Base-by-base conservation (phyloP, 53 echinoderm and acorn worm species). In the Echinarachnius parma region DNA sequence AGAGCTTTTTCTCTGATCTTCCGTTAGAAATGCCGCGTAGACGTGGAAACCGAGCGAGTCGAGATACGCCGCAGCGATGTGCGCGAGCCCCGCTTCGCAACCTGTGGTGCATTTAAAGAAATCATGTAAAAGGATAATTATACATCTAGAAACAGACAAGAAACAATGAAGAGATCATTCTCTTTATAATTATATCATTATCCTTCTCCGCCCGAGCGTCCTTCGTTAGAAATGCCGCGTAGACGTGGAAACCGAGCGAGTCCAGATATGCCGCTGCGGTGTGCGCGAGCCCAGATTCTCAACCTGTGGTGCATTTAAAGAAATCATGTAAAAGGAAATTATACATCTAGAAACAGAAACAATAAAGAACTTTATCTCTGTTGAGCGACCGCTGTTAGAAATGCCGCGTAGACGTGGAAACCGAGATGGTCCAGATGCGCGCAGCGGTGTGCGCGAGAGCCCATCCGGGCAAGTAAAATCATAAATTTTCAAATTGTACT, bases 81-180 rank as follows among this genome's bases (percentile, higher is more conserved):
- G 82, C 3, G 91, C 96, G 15, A 96, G 54, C 1, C 96, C 96
- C n/a, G 81, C 66, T 39, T 96, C 91, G 77, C 96, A 96, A 36
- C 96, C 96, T 96, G 57, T 13, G 20, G n/a, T n/a, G n/a, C n/a
- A n/a, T n/a, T n/a, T n/a, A n/a, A n/a, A n/a, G n/a, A n/a, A n/a
- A n/a, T n/a, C n/a, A n/a, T n/a, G n/a, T n/a, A n/a, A n/a, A n/a
- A n/a, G n/a, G n/a, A n/a, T n/a, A n/a, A n/a, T n/a, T n/a, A n/a
- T n/a, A n/a, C n/a, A n/a, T n/a, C n/a, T n/a, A n/a, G n/a, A n/a
- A n/a, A n/a, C n/a, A n/a, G n/a, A n/a, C n/a, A n/a, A n/a, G n/a
- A n/a, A n/a, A n/a, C n/a, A n/a, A n/a, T n/a, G n/a, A n/a, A n/a
- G n/a, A n/a, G n/a, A n/a, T n/a, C n/a, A n/a, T n/a, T n/a, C n/a